Evolutionary conservation across 2,797 vertebrate genomes (phyloP).

Genomic region (Ctenochaetus hawaiiensis): DNA sequence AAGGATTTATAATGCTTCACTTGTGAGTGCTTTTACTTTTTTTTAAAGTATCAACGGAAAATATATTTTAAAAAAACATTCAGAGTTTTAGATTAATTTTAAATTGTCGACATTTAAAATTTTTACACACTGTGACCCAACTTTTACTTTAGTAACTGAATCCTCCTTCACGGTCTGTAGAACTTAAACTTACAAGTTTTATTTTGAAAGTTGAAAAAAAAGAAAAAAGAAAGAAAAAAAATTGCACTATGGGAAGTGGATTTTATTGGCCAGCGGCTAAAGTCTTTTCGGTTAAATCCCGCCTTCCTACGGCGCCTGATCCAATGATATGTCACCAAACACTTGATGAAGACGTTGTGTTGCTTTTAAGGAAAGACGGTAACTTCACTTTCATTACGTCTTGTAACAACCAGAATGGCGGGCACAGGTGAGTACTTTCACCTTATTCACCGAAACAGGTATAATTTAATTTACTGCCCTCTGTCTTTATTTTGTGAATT

Average conservation of each 20-base stretch:
- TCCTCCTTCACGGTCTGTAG: too few relatives aligned
- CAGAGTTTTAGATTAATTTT: too few relatives aligned
- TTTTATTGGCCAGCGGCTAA: conserved; percentile 12
- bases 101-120: too few relatives aligned
- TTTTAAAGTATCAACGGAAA: too few relatives aligned
- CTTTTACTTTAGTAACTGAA: not conserved
- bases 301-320: conserved; percentile 14
- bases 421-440: conserved; percentile 49
- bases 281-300: conserved; percentile 14
- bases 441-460: not conserved
- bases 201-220: conserved; percentile 46
- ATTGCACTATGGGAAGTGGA: not conserved
- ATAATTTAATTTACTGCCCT: not conserved
- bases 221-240: not conserved
- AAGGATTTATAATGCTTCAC: too few relatives aligned
- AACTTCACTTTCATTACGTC: not conserved
- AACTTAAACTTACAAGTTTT: conserved; percentile 10
- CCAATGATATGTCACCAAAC: conserved; percentile 37
- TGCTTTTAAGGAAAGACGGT: not conserved
- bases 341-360: conserved; percentile 3
- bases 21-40: too few relatives aligned
- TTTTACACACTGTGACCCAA: too few relatives aligned
- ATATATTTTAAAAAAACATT: too few relatives aligned
- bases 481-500: not conserved
- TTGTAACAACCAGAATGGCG: conserved; percentile 40